These are phyloP conservation scores for Sipha maydis DNA, from an alignment of 2,888 invertebrate genomes.

Conservation along the genomic window DNA sequence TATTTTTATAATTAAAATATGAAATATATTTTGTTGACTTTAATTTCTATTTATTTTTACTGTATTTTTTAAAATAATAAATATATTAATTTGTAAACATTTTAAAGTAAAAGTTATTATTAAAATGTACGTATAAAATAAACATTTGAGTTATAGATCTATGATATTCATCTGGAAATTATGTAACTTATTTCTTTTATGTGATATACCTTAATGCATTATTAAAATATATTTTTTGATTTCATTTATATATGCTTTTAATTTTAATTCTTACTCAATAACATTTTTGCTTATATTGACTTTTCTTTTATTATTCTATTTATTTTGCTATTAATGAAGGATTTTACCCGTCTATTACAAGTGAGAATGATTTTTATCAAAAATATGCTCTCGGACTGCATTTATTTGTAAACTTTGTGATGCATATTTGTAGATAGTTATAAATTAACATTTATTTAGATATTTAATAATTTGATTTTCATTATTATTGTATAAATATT, in stretches of 20 bases:
- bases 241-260: conserved; percentile 11
- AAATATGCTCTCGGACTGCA: neutral
- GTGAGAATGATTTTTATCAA: conserved; percentile 41
- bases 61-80: neutral
- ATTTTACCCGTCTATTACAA: conserved; percentile 56
- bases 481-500: too few relatives aligned
- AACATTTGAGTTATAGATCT: neutral
- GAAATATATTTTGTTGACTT: neutral
- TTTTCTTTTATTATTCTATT: conserved; percentile 16
- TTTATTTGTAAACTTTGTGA: neutral
- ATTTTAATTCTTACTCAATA: conserved; percentile 16
- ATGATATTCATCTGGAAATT: neutral
- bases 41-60: neutral
- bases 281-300: conserved; percentile 1
- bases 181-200: neutral
- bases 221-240: conserved; percentile 20
- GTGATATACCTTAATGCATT: neutral
- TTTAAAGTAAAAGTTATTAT: neutral
- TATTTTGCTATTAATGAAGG: conserved; percentile 48
- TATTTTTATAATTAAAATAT: neutral
- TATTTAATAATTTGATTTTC: neutral
- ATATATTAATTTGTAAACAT: neutral
- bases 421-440: neutral
- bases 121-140: neutral
- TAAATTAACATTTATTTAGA: neutral